Evolutionary conservation across 2,797 vertebrate species (phyloP).

Genomic region (Cercopithecus petaurista): DNA sequence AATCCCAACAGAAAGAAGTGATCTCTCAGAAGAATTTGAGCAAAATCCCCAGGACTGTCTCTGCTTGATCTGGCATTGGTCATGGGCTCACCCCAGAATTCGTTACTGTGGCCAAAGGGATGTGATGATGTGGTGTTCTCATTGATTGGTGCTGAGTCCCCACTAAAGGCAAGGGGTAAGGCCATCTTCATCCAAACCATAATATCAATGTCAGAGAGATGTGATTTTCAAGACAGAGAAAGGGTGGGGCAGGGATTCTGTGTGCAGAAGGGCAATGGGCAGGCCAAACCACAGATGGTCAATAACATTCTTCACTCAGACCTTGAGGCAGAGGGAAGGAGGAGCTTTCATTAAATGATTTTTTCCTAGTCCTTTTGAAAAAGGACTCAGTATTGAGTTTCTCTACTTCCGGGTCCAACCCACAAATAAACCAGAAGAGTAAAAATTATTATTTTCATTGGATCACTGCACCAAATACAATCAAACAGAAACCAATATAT

Average conservation of each 20-base stretch:
- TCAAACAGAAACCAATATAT: slow-evolving; percentile 57
- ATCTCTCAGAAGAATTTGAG: neutral
- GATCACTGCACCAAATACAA: slow-evolving; percentile 53
- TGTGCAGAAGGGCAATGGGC: neutral
- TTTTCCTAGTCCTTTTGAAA: neutral
- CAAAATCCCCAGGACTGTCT: neutral
- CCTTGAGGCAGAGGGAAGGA: neutral
- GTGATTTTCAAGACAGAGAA: neutral
- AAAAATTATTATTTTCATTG: slow-evolving; percentile 72
- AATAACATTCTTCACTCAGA: neutral
- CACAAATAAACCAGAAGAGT: slow-evolving; percentile 64
- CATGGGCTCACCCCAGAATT: neutral
- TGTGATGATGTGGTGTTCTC: neutral
- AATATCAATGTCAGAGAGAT: neutral
- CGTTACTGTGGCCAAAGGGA: neutral
- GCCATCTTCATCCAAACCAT: neutral
- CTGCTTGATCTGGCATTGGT: neutral
- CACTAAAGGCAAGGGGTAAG: neutral
- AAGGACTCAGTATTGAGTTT: slow-evolving; percentile 3
- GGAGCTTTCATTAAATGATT: slow-evolving; percentile 1
- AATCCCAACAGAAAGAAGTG: neutral
- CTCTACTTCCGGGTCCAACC: slow-evolving; percentile 37
- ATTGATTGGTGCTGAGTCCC: neutral
- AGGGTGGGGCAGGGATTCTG: neutral
- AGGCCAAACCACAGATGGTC: neutral